Evolutionary conservation across 1,140 invertebrate species (phyloP).

Genomic region (Zophobas atratus): DNA sequence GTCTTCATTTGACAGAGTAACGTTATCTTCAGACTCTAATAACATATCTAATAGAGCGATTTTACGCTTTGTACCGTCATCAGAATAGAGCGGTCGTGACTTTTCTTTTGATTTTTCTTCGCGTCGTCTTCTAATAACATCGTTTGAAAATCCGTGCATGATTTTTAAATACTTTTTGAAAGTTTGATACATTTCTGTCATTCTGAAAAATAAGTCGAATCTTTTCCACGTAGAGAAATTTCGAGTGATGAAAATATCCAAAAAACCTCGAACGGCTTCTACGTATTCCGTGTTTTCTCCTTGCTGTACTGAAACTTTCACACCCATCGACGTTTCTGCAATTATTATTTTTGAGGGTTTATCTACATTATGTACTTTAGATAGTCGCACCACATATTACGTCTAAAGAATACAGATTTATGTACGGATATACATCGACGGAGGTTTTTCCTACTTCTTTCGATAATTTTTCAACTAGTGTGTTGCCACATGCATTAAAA

Average conservation of each 20-base stretch:
- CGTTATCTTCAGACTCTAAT: slow-evolving; percentile 48
- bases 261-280: slow-evolving; percentile 46
- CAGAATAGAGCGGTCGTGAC: neutral
- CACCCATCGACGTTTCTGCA: slow-evolving; percentile 55
- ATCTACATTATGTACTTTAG: neutral
- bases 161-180: slow-evolving; percentile 49
- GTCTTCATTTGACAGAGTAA: slow-evolving; percentile 70
- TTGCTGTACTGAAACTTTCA: slow-evolving; percentile 52
- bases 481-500: slow-evolving; percentile 81
- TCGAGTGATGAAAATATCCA: slow-evolving; percentile 51
- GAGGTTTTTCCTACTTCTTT: slow-evolving; percentile 66
- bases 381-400: slow-evolving; percentile 81
- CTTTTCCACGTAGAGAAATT: slow-evolving; percentile 52
- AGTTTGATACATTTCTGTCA: slow-evolving; percentile 37
- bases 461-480: slow-evolving; percentile 72
- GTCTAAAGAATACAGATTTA: slow-evolving; percentile 82
- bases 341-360: slow-evolving; percentile 18
- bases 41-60: slow-evolving; percentile 55
- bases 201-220: slow-evolving; percentile 47
- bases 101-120: slow-evolving; percentile 39
- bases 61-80: slow-evolving; percentile 32
- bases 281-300: slow-evolving; percentile 50
- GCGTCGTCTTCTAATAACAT: slow-evolving; percentile 45
- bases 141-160: slow-evolving; percentile 48
- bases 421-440: slow-evolving; percentile 77